These are phyloP conservation scores for Tenrec ecaudatus DNA, from an alignment of 2,113 vertebrate genomes.

Conservation along the genomic window DNA sequence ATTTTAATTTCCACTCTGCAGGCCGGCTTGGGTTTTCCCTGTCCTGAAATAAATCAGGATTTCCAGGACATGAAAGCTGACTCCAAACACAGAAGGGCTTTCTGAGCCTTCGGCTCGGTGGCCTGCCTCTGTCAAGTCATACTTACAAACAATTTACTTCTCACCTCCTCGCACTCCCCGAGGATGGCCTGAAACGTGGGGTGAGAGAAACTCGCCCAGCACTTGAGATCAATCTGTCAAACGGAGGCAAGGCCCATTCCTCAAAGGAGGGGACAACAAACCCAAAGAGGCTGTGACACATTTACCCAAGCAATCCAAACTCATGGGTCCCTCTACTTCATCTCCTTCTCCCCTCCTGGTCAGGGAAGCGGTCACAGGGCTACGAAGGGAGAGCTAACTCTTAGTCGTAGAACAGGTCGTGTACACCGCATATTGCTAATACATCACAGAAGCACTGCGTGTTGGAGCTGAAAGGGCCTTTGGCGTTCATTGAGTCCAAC, in stretches of 20 bases:
- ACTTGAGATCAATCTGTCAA: slow-evolving; percentile 85
- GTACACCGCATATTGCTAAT: neutral
- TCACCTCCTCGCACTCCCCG: slow-evolving; percentile 84
- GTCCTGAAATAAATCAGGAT: slow-evolving; percentile 79
- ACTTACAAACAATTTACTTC: slow-evolving; percentile 84
- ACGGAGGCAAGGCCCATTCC: slow-evolving; percentile 82
- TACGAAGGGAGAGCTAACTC: slow-evolving; percentile 9
- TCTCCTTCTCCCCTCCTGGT: slow-evolving; percentile 13
- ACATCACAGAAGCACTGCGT: slow-evolving; percentile 19
- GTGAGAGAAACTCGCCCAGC: slow-evolving; percentile 82
- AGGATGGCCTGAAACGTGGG: slow-evolving; percentile 82
- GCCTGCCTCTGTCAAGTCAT: slow-evolving; percentile 77
- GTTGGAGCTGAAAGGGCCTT: neutral
- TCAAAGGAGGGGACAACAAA: slow-evolving; percentile 80
- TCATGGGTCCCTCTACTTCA: slow-evolving; percentile 77
- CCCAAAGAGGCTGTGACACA: slow-evolving; percentile 76
- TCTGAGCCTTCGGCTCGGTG: slow-evolving; percentile 76
- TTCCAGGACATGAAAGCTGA: slow-evolving; percentile 80
- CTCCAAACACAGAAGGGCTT: slow-evolving; percentile 76
- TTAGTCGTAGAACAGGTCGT: neutral
- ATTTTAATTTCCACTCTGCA: slow-evolving; percentile 81
- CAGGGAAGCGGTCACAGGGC: slow-evolving; percentile 33
- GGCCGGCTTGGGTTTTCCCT: slow-evolving; percentile 66
- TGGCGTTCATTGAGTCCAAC: neutral
- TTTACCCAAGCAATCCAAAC: slow-evolving; percentile 82